Evolutionary conservation across 2,888 invertebrate genomes (phyloP).

Genomic region (Plemyria rubiginata): DNA sequence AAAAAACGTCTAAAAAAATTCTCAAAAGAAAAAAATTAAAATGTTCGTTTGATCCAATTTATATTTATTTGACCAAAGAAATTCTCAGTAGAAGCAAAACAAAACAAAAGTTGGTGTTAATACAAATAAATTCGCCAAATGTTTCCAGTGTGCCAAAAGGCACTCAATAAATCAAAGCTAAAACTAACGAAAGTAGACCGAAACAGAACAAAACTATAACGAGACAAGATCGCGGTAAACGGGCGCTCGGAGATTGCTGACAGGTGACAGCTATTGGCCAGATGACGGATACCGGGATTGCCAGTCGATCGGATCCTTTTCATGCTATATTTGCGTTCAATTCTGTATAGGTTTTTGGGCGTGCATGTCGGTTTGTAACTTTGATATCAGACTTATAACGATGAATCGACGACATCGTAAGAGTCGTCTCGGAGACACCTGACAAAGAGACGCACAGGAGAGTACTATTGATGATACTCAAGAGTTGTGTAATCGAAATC

Average conservation of each 20-base stretch:
- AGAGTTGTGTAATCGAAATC: no score
- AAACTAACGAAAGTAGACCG: constrained; percentile 7
- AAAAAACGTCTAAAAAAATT: no score
- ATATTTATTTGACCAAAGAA: no score
- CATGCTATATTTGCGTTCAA: constrained; percentile 18
- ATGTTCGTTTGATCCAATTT: no score
- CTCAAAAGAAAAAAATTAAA: no score
- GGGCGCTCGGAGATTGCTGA: constrained; percentile 40
- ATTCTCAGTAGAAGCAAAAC: no score
- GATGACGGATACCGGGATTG: constrained; percentile 59
- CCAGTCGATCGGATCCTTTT: constrained; percentile 40
- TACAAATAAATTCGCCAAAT: neutral
- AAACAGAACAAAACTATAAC: constrained; percentile 31
- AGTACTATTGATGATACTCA: no score
- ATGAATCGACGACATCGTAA: no score
- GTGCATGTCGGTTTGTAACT: neutral
- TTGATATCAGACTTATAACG: neutral
- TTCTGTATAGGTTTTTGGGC: neutral
- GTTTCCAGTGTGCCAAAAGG: constrained; percentile 2
- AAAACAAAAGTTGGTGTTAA: no score
- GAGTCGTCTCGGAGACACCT: no score
- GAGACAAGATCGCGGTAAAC: constrained; percentile 25
- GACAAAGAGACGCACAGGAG: no score
- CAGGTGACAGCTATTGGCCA: constrained; percentile 60
- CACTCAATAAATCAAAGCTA: constrained; percentile 18